Evolutionary conservation across 2,888 invertebrate species (phyloP), one percentile per base, ranked within the genome.

Genomic region (Hypercompe scribonia): DNA sequence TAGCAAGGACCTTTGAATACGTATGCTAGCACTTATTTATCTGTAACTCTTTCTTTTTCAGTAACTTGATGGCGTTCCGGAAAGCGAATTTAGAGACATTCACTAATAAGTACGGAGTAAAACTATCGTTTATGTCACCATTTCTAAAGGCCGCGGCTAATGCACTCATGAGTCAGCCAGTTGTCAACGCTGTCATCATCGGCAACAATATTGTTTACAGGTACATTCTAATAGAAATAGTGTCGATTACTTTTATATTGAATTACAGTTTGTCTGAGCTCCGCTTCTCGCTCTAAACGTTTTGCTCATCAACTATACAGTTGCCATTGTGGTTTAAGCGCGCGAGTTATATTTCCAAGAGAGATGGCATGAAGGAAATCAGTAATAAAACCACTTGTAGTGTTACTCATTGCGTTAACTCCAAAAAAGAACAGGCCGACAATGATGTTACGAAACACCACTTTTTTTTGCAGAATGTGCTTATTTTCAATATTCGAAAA

Each of bases 111-210:
- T 99, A 98, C 90, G 98, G 98, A 66, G 96, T 99, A 76, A 99
- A 99, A 93, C 94, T 99, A 75, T 99, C 99, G 15, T 99, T 99
- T 91, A 99, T 99, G 99, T 99, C 99, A 0, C 98, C 99, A 33
- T 99, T 99, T 93, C 96, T 99, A 74, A 99, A 98, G 91, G 99
- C 99, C 0, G 96, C 98, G n/a, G 98, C 99, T 3, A 99, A 98
- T 91, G 99, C 99, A n/a, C 96, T 99, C 54, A 97, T 97, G 89
- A 99, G 99, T 90, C 99, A 99, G 90, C 99, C 99, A 0, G 98
- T 99, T n/a, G 97, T 99, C 64, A 99, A 99, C 95, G 99, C 99
- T 28, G 99, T 99, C 75, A 99, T 99, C 86, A 98, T 98, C 80
- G 98, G 97, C 46, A 96, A 95, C 74, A 98, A 99, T 81, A 97